Base-by-base conservation (phyloP, 1,140 invertebrate species). In the Lasaia peninsularis region DNA sequence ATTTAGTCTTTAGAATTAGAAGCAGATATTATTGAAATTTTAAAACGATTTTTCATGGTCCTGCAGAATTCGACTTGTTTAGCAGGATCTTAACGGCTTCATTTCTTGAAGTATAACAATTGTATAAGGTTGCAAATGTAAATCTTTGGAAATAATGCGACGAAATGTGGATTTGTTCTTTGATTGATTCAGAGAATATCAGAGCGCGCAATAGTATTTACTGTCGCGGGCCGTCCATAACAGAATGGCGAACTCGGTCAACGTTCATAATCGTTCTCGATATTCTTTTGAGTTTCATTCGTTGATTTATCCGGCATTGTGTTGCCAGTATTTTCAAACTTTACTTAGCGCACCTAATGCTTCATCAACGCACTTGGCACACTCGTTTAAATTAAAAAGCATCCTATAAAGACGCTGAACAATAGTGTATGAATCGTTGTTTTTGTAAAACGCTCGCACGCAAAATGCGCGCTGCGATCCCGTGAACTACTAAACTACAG, bases 1-100 rank as follows among this genome's bases (percentile, higher is more conserved):
- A 59, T 53, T 50, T 52, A 56, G 61, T 65, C 16, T n/a, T n/a
- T n/a, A n/a, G n/a, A n/a, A n/a, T n/a, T n/a, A 55, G 52, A 58
- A 58, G 44, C 21, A 61, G 4, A 58, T 61, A 51, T 58, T 61
- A 49, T 65, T 65, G 40, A 64, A 62, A 53, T 12, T 16, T 31
- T 55, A 60, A 60, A 60, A 50, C 52, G 31, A n/a, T 54, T 54
- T 54, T 50, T 51, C 51, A 62, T 51, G 51, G 54, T 55, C 51
- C 16, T 53, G 31, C 18, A 33, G 37, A 62, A 54, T 50, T 58
- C 8, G 21, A 58, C 8, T 40, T 37, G 37, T 49, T 53, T 58
- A 20, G 24, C 14, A 58, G 31, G 32, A 55, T 55, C 58, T 35
- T 40, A 18, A 28, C n/a, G 16, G 40, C 20, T 60, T 48, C 24